Evolutionary conservation across 2,797 vertebrate species (phyloP), one percentile per base, ranked within the genome.

Genomic region (Notolepis coatsorum): DNA sequence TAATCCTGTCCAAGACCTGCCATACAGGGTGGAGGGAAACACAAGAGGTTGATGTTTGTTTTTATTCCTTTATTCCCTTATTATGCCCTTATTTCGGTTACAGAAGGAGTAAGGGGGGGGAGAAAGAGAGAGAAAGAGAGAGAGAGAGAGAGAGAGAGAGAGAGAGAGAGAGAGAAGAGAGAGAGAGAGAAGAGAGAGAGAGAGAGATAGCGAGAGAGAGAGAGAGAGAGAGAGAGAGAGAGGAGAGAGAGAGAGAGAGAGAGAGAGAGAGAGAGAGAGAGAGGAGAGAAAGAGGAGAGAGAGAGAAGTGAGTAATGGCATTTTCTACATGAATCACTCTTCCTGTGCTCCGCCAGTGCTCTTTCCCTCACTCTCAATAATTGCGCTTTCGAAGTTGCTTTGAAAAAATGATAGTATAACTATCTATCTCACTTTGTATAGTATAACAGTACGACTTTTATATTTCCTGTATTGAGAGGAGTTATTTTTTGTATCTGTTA

Each of bases 1-100:
- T 99, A 99, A 82, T 99, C 96, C 68, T 96, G 96, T 54, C 97
- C 97, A 80, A 99, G 91, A 76, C 96, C 98, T 99, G 86, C 15
- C 50, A 81, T 15, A 21, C 12, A 63, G 39, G 38, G 51, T 7
- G 74, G 18, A 70, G 69, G 31, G 54, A 90, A 82, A 54, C 67
- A 86, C 51, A 77, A 28, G 27, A 61, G 47, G 71, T 79, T 65
- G 17, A 60, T 0, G 10, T 31, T 59, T 64, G 47, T 21, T 18
- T 56, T 17, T 58, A 33, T 72, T 49, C 13, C 25, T 17, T 38
- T 54, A 25, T 50, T 5, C 24, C 59, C 59, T 72, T 86, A 75
- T 80, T 56, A 57, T 68, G 72, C 63, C 58, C 52, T 48, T n/a
- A n/a, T n/a, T 46, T 60, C 15, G 45, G 7, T 59, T 35, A 53